Evolutionary conservation across 2,113 vertebrate genomes (phyloP).

Genomic region (Entelurus aequoreus): DNA sequence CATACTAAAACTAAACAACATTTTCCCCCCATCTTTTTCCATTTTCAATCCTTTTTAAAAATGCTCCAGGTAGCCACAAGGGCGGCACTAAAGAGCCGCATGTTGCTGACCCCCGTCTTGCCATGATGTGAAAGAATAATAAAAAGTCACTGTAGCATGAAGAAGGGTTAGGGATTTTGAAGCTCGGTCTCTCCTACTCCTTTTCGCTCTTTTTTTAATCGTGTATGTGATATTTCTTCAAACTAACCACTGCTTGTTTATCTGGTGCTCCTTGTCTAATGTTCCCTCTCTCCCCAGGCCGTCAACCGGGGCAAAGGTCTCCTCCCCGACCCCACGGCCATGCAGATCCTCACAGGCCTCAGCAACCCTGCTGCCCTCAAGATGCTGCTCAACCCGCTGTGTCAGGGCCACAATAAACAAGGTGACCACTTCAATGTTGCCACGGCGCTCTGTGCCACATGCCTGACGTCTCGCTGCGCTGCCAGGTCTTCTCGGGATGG

Average conservation of each 20-base stretch:
- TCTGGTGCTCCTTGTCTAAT: not conserved
- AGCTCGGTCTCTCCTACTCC: too few species aligned
- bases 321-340: conserved; percentile 83
- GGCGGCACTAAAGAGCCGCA: too few species aligned
- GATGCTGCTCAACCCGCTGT: conserved; percentile 82
- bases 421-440: conserved; percentile 55
- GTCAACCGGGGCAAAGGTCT: conserved; percentile 90
- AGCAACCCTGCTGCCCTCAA: conserved; percentile 84
- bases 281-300: conserved; percentile 60
- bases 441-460: not conserved
- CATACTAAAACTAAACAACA: too few species aligned
- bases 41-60: too few species aligned
- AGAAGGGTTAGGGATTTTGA: too few species aligned
- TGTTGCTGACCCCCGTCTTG: too few species aligned
- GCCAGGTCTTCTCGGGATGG: conserved; percentile 82
- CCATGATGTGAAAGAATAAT: too few species aligned
- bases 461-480: not conserved
- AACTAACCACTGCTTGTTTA: not conserved
- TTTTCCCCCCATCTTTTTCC: too few species aligned
- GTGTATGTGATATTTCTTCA: too few species aligned
- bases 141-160: too few species aligned
- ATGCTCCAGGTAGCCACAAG: too few species aligned
- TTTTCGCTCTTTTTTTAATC: too few species aligned
- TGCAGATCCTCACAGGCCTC: conserved; percentile 84
- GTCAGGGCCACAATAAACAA: conserved; percentile 79